phyloP scores from a whole-genome alignment of 1,140 invertebrate species.

The Temnothorax longispinosus region DNA sequence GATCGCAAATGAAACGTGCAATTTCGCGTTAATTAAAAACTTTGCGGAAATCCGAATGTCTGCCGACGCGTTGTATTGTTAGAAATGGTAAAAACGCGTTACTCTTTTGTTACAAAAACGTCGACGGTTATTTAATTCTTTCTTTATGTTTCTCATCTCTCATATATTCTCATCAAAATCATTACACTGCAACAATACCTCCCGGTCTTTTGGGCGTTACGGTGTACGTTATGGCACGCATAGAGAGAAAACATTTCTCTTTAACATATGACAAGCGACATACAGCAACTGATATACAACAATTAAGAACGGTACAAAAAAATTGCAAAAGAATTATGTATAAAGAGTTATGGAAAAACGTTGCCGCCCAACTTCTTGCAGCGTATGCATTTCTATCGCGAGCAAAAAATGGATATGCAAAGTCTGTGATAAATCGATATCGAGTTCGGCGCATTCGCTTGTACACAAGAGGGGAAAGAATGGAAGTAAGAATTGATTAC shows the following conservation, averaged over 20 bases:
- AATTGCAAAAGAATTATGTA: background rate
- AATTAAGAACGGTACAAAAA: constrained; percentile 21
- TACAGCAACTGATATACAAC: background rate
- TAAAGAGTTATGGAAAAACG: background rate
- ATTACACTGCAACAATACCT: background rate
- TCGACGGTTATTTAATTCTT: constrained; percentile 45
- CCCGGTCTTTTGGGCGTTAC: background rate
- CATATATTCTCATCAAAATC: constrained; percentile 9
- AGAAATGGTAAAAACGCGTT: background rate
- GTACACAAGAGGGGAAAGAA: background rate
- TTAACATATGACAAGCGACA: background rate
- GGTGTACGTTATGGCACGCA: background rate
- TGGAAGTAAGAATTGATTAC: constrained; percentile 46
- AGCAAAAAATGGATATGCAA: constrained; percentile 30
- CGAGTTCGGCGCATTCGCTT: background rate
- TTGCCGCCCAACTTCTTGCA: constrained; percentile 16
- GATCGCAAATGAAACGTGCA: constrained; percentile 44
- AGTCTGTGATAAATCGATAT: constrained; percentile 36
- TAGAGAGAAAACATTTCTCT: background rate
- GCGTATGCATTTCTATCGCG: background rate
- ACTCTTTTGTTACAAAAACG: constrained; percentile 26
- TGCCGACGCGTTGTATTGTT: constrained; percentile 6
- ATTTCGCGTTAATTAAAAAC: constrained; percentile 59
- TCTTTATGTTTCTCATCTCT: background rate
- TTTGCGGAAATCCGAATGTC: background rate